A percentile compares a stretch with the other conserved stretches of the same genome.
Evolutionary conservation across 2,797 vertebrate species (phyloP).

Genomic region (Sebastes umbrosus): DNA sequence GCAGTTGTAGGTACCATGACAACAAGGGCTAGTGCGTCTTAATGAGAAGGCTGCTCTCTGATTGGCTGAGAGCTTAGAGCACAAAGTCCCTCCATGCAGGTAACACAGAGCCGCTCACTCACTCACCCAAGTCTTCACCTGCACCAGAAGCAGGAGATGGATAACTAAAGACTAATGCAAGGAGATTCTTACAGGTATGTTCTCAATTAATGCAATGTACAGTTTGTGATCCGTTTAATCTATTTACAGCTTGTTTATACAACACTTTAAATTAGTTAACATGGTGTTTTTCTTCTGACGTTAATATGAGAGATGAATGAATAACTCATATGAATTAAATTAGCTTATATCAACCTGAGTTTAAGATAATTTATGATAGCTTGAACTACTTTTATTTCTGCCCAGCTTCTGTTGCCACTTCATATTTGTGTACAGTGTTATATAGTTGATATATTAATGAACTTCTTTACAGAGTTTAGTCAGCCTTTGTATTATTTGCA

Average conservation of each 20-base stretch:
- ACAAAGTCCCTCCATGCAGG: conserved; percentile 51
- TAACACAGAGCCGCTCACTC: background rate
- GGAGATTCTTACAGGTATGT: conserved; percentile 23
- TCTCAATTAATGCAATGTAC: background rate
- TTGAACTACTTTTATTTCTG: background rate
- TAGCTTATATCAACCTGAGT: background rate
- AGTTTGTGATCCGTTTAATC: background rate
- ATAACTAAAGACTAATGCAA: background rate
- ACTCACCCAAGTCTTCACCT: background rate
- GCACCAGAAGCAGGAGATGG: background rate
- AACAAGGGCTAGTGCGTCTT: background rate
- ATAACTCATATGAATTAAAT: background rate
- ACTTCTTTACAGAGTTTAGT: background rate
- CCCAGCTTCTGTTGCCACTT: background rate
- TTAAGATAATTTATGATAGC: background rate
- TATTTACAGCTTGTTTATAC: background rate
- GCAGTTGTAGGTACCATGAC: conserved; percentile 4
- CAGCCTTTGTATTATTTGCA: background rate
- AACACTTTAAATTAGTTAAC: background rate
- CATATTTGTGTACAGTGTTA: background rate
- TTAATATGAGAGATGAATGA: background rate
- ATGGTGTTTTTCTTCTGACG: background rate
- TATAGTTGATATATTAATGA: background rate
- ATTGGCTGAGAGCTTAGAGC: conserved; percentile 61
- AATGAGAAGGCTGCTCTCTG: conserved; percentile 29